These are phyloP conservation scores for Ptilodon capucinus DNA, from an alignment of 2,888 invertebrate genomes.

Conservation along the genomic window DNA sequence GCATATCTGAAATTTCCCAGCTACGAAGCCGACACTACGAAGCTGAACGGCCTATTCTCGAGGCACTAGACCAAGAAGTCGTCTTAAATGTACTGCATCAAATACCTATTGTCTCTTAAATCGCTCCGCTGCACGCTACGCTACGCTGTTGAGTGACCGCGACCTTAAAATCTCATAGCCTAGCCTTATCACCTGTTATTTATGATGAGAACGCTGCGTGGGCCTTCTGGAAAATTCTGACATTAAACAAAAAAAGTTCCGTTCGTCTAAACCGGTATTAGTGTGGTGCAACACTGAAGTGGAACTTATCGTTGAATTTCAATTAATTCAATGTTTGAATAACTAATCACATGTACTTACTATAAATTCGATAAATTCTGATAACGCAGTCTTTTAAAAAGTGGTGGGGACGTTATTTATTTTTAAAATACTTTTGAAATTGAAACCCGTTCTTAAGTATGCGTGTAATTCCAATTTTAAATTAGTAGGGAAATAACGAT, in stretches of 20 bases:
- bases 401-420: too few species aligned
- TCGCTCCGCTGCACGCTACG: not conserved
- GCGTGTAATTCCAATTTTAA: too few species aligned
- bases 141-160: not conserved
- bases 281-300: constrained; percentile 13
- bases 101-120: not conserved
- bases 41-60: too few species aligned
- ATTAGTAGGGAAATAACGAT: too few species aligned
- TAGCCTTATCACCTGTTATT: not conserved
- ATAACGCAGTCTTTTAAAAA: too few species aligned
- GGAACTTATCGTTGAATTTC: not conserved
- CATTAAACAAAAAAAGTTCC: not conserved
- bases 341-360: not conserved
- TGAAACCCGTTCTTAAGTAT: too few species aligned
- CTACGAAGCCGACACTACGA: too few species aligned
- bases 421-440: too few species aligned
- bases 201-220: not conserved
- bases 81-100: too few species aligned
- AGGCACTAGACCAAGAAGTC: too few species aligned
- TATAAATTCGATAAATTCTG: too few species aligned
- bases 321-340: not conserved
- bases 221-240: not conserved
- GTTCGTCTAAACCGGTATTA: not conserved
- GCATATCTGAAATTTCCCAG: too few species aligned
- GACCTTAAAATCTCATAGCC: not conserved